These are phyloP conservation scores for Sphaerodactylus townsendi DNA, from an alignment of 2,113 vertebrate species.

Conservation along the genomic window DNA sequence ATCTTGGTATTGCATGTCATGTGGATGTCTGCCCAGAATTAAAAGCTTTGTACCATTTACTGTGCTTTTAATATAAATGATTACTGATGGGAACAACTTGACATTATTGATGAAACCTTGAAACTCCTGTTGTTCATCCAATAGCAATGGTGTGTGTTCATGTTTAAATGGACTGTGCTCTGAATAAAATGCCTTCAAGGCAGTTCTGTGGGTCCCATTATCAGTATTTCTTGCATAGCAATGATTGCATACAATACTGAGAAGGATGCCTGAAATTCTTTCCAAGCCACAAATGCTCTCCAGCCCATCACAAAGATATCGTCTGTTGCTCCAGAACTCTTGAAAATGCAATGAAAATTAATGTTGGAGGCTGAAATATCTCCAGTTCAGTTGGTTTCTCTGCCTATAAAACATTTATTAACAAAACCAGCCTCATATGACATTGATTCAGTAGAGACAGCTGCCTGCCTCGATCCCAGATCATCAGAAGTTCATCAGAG, in stretches of 20 bases:
- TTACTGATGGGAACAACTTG: not conserved
- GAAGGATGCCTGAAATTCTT: conserved; percentile 75
- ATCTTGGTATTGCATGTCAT: too few species aligned
- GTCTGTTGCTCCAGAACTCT: conserved; percentile 54
- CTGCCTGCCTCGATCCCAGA: conserved; percentile 50
- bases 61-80: not conserved
- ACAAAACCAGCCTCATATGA: conserved; percentile 44
- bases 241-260: conserved; percentile 59
- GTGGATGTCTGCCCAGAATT: not conserved
- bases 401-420: conserved; percentile 53
- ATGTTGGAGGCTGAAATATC: conserved; percentile 50
- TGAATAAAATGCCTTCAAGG: conserved; percentile 36
- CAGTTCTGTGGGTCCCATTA: conserved; percentile 54
- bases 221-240: conserved; percentile 58
- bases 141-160: not conserved
- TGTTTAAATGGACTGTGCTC: not conserved
- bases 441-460: conserved; percentile 54
- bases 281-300: conserved; percentile 70
- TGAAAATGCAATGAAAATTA: conserved; percentile 57
- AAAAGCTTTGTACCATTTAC: not conserved
- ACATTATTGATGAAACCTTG: not conserved
- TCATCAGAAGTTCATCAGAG: conserved; percentile 64
- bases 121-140: not conserved
- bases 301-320: conserved; percentile 62
- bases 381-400: conserved; percentile 23